Evolutionary conservation across 2,113 vertebrate species (phyloP).

Genomic region (Myrmecobius fasciatus): DNA sequence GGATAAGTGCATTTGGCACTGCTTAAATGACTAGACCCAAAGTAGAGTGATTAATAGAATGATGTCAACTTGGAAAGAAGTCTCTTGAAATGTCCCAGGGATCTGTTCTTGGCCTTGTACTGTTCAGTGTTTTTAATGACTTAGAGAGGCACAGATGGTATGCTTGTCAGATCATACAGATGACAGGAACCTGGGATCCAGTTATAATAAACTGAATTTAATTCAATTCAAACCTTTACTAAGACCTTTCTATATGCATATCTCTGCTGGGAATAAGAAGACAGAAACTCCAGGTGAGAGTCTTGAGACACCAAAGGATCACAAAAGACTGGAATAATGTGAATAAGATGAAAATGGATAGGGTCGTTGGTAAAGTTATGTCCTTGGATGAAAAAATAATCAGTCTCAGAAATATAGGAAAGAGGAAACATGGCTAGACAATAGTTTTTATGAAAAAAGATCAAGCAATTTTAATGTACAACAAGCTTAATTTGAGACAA

Average conservation of each 20-base stretch:
- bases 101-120: not conserved
- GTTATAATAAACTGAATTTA: not conserved
- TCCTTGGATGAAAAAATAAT: not conserved
- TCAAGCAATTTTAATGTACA: not conserved
- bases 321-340: not conserved
- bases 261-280: not conserved
- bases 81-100: not conserved
- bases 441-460: not conserved
- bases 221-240: not conserved
- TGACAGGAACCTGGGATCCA: not conserved
- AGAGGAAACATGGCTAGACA: not conserved
- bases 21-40: not conserved
- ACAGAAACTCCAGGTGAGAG: not conserved
- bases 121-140: not conserved
- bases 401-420: not conserved
- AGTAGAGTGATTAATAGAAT: not conserved
- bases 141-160: not conserved
- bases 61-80: not conserved
- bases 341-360: not conserved
- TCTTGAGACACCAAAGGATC: not conserved
- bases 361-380: not conserved
- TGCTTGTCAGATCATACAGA: not conserved
- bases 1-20: not conserved
- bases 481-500: not conserved
- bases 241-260: not conserved